These are phyloP conservation scores for Rhinolophus sinicus DNA, from an alignment of 2,113 vertebrate species.

Conservation along the genomic window DNA sequence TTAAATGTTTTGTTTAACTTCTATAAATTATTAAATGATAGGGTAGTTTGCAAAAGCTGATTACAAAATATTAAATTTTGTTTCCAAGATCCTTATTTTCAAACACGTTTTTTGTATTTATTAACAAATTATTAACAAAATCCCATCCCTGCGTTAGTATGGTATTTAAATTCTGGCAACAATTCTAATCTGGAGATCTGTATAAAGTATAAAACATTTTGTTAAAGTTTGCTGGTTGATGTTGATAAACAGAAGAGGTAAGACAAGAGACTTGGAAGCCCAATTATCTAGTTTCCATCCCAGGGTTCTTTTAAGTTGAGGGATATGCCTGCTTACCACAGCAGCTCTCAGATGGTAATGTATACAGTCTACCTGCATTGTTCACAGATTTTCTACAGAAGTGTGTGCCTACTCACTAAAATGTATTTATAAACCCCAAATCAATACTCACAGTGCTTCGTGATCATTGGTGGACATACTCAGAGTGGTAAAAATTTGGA, in stretches of 20 bases:
- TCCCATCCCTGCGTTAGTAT: background rate
- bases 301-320: background rate
- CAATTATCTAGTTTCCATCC: background rate
- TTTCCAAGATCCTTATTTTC: background rate
- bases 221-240: background rate
- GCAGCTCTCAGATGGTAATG: background rate
- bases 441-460: fast-evolving
- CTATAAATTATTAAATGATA: background rate
- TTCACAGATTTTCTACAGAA: background rate
- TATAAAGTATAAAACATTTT: background rate
- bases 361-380: background rate
- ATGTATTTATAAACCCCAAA: background rate
- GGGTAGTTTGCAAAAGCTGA: background rate
- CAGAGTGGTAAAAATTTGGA: background rate
- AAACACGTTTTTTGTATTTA: background rate
- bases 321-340: background rate
- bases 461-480: background rate
- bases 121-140: background rate
- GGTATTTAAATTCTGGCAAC: background rate
- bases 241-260: background rate
- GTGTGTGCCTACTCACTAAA: background rate
- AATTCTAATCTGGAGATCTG: background rate
- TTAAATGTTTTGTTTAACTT: background rate
- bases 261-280: background rate
- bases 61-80: background rate